These are phyloP conservation scores for Choloepus hoffmanni DNA, from an alignment of 2,113 vertebrate genomes.

Conservation along the genomic window DNA sequence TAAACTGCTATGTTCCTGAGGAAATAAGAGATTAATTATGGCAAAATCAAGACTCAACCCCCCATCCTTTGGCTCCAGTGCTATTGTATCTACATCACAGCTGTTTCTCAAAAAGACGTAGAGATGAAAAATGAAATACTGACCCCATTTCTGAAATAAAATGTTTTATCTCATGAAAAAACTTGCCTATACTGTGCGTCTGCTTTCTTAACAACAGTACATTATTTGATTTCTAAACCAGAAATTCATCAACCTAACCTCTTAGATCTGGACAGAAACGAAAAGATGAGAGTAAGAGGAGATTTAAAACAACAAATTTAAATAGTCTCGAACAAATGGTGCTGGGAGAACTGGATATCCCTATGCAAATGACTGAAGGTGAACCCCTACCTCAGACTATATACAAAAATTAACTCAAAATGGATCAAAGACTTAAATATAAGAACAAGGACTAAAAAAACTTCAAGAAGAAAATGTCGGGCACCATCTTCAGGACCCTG, in stretches of 20 bases:
- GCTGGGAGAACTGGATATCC: too few species aligned
- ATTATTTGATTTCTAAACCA: background rate
- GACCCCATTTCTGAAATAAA: constrained; percentile 38
- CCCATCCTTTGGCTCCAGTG: background rate
- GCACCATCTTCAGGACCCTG: too few species aligned
- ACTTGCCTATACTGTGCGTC: background rate
- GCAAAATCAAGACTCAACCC: background rate
- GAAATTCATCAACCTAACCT: background rate
- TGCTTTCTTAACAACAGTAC: background rate
- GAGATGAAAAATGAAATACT: constrained; percentile 31
- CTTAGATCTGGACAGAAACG: background rate
- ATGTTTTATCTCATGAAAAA: background rate
- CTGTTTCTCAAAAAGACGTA: background rate
- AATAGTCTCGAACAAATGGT: too few species aligned
- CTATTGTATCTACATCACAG: background rate
- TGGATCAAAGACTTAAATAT: too few species aligned
- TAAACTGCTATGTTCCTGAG: background rate
- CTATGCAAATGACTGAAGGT: too few species aligned
- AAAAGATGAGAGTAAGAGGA: background rate
- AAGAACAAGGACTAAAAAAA: too few species aligned
- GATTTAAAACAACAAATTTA: background rate
- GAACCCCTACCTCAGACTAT: too few species aligned
- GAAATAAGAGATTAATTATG: background rate
- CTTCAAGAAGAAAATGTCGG: too few species aligned
- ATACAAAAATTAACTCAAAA: too few species aligned